Evolutionary conservation across 2,888 invertebrate genomes (phyloP), one percentile per base, ranked within the genome.

Genomic region (Drosophila monieri): DNA sequence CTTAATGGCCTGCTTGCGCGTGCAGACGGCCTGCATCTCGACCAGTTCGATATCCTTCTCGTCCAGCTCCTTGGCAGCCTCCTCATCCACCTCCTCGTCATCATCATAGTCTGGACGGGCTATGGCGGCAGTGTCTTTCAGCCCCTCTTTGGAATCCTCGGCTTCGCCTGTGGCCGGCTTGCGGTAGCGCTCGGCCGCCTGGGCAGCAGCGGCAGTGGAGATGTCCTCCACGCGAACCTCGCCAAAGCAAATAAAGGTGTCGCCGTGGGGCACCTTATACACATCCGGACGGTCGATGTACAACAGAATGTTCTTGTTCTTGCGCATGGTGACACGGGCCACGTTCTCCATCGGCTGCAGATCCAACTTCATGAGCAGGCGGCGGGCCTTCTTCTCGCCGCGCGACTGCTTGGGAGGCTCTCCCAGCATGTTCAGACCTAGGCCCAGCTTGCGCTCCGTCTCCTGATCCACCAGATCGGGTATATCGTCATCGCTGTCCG

Each of bases 371-470:
- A 60, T 53, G 3, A 84, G 56, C 1, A 87, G 23, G 9, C 81
- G 74, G 3, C 84, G 84, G 0, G 87, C 87, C 58, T 81, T 84
- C 56, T 74, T 86, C 52, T 84, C 84, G 51, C 71, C 78, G 6
- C 84, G 84, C 0, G 87, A 73, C 9, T 25, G 15, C 10, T 10
- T 5, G 1, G 32, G 46, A 10, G 10, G 6, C 9, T 10, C 10
- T 14, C 9, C 9, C 12, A 4, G 9, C 23, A 9, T 4, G 10
- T 10, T 18, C 1, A 18, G 15, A 21, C 18, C 6, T 6, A 14
- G 32, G 10, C 9, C n/a, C n/a, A 8, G 18, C 15, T 59, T 9
- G 10, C 18, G 6, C 8, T 52, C 6, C 1, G 4, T 4, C 0
- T 30, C 23, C 6, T 6, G 0, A 1, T 58, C 41, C 3, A 43